Conservation (phyloP, 2,797 vertebrate species). For the Phalloptychus januarius region DNA sequence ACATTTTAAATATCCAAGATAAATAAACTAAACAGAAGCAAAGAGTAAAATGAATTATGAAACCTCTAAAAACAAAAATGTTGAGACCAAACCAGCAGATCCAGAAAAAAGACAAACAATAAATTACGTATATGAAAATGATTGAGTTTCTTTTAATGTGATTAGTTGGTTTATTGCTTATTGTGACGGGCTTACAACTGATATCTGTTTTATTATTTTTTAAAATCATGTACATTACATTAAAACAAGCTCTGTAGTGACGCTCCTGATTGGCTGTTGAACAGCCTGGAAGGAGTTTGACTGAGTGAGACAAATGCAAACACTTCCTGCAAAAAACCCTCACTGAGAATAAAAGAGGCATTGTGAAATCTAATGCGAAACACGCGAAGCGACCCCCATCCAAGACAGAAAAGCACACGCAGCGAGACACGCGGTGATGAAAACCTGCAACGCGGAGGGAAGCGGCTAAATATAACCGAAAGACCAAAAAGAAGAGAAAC, state of each 20-base stretch:
- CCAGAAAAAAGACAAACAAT: too few relatives aligned
- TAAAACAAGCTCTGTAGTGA: not conserved
- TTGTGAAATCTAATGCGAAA: slow-evolving; percentile 31
- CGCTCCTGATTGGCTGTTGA: slow-evolving; percentile 23
- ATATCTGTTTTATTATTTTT: too few relatives aligned
- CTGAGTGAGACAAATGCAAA: slow-evolving; percentile 39
- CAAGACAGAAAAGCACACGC: slow-evolving; percentile 36
- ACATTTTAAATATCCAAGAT: too few relatives aligned
- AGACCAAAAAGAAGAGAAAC: not conserved
- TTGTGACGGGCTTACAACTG: too few relatives aligned
- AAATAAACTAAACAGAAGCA: too few relatives aligned
- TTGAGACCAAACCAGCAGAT: too few relatives aligned
- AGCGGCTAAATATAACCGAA: slow-evolving; percentile 35
- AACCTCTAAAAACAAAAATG: too few relatives aligned
- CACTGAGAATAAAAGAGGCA: slow-evolving; percentile 27
- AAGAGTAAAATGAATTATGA: too few relatives aligned
- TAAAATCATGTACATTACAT: too few relatives aligned
- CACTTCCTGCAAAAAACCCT: slow-evolving; percentile 49
- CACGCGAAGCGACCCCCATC: slow-evolving; percentile 23
- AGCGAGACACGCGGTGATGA: slow-evolving; percentile 31
- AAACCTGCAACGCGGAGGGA: slow-evolving; percentile 18
- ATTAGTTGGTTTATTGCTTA: too few relatives aligned
- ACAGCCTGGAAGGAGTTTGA: slow-evolving; percentile 26
- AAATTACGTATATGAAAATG: too few relatives aligned
- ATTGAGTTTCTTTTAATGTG: too few relatives aligned